A percentile compares a stretch with the other conserved stretches of the same genome.
Evolutionary conservation across 2,888 invertebrate species (phyloP).

Genomic region (Tyria jacobaeae): DNA sequence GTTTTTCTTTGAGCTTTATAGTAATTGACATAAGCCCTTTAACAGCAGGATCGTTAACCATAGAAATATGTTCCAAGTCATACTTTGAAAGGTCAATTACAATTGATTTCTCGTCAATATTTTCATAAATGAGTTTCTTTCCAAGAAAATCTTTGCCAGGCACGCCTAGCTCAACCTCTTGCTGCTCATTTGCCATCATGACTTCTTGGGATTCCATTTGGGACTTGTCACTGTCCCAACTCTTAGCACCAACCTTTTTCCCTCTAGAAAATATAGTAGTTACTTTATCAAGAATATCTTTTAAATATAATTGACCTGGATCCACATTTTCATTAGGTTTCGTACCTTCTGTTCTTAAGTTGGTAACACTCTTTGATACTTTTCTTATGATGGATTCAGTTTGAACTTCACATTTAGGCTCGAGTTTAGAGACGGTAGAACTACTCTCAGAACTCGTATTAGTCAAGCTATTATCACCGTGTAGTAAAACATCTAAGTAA

Average conservation of each 20-base stretch:
- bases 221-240: slow-evolving; percentile 25
- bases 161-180: slow-evolving; percentile 50
- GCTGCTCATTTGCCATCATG: slow-evolving; percentile 30
- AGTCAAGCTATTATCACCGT: slow-evolving; percentile 52
- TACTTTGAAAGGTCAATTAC: slow-evolving; percentile 70
- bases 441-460: slow-evolving; percentile 56
- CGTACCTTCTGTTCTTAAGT: slow-evolving; percentile 39
- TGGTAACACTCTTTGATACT: slow-evolving; percentile 64
- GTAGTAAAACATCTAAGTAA: slow-evolving; percentile 68
- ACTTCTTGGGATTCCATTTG: slow-evolving; percentile 30
- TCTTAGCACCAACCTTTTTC: slow-evolving; percentile 41
- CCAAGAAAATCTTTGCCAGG: slow-evolving; percentile 43
- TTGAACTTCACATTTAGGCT: slow-evolving; percentile 60
- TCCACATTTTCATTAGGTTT: slow-evolving; percentile 47
- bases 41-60: slow-evolving; percentile 55
- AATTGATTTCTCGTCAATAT: slow-evolving; percentile 59
- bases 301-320: slow-evolving; percentile 64
- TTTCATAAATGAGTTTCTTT: slow-evolving; percentile 52
- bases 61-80: slow-evolving; percentile 66
- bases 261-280: slow-evolving; percentile 64
- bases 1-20: slow-evolving; percentile 66
- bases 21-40: slow-evolving; percentile 63
- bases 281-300: slow-evolving; percentile 70
- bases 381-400: slow-evolving; percentile 65
- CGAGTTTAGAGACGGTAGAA: slow-evolving; percentile 35